Evolutionary conservation across 1,140 invertebrate species (phyloP).

Genomic region (Brachionus calyciflorus): DNA sequence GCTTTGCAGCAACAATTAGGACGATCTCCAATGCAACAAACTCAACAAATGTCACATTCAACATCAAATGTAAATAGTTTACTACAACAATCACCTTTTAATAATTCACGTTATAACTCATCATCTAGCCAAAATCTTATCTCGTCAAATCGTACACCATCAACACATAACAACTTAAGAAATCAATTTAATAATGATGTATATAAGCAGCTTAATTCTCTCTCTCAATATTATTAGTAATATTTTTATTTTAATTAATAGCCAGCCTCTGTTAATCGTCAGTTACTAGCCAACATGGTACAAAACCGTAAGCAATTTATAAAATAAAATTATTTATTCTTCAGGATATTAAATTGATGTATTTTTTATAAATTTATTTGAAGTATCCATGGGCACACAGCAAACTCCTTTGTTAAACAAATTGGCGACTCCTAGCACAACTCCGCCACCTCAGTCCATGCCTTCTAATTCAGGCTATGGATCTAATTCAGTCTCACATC

Average conservation of each 20-base stretch:
- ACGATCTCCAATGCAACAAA: conserved; percentile 31
- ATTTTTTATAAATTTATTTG: background rate
- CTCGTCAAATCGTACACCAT: background rate
- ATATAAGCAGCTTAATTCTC: background rate
- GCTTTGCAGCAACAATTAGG: conserved; percentile 19
- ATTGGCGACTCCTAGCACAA: conserved; percentile 24
- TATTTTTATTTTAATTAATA: background rate
- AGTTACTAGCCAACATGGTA: conserved; percentile 30
- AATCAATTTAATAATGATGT: conserved; percentile 22
- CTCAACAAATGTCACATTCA: conserved; percentile 10
- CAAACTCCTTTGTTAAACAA: conserved; percentile 18
- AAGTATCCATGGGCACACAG: background rate
- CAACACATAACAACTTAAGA: background rate
- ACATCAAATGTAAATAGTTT: conserved; percentile 27
- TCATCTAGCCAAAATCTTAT: conserved; percentile 30
- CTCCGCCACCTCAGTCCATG: background rate
- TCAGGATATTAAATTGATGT: background rate
- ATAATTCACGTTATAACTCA: background rate
- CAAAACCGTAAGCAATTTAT: conserved; percentile 25
- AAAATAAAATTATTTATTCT: too few species aligned
- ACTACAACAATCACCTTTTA: background rate
- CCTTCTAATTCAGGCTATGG: background rate
- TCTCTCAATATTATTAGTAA: background rate
- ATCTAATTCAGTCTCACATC: background rate
- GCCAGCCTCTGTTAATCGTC: conserved; percentile 18